Evolutionary conservation across 2,888 invertebrate genomes (phyloP).

Genomic region (Nyleta sp.): DNA sequence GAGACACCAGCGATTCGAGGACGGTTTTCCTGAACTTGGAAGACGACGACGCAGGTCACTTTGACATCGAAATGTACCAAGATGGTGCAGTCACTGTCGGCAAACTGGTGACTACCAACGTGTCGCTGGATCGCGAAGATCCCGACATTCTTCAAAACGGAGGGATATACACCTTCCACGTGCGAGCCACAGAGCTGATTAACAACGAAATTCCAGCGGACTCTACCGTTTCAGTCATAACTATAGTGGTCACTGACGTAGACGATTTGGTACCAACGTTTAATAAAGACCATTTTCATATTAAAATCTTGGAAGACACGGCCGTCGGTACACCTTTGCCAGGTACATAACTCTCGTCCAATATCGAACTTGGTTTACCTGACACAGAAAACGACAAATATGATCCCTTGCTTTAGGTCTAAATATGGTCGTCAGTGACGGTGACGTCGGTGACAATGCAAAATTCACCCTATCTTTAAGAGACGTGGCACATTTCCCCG

Average conservation of each 20-base stretch:
- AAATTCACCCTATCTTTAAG: slow-evolving; percentile 86
- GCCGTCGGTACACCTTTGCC: slow-evolving; percentile 87
- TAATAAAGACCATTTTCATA: slow-evolving; percentile 86
- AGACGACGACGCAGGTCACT: slow-evolving; percentile 88
- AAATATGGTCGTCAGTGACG: slow-evolving; percentile 89
- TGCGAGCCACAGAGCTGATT: slow-evolving; percentile 89
- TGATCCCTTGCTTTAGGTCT: slow-evolving; percentile 82
- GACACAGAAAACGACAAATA: too few species aligned
- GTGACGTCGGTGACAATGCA: slow-evolving; percentile 89
- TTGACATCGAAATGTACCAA: slow-evolving; percentile 84
- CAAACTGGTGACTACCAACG: slow-evolving; percentile 85
- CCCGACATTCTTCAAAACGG: slow-evolving; percentile 89
- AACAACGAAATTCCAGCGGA: slow-evolving; percentile 89
- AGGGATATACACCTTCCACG: slow-evolving; percentile 89
- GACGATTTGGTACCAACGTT: slow-evolving; percentile 91
- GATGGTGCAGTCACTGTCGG: slow-evolving; percentile 85
- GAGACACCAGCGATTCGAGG: slow-evolving; percentile 90
- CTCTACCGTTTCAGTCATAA: slow-evolving; percentile 87
- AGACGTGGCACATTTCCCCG: slow-evolving; percentile 83
- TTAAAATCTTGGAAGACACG: slow-evolving; percentile 90
- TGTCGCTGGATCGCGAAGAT: slow-evolving; percentile 89
- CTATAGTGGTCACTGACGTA: slow-evolving; percentile 90
- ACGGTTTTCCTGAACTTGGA: slow-evolving; percentile 87
- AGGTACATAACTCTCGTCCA: slow-evolving; percentile 68
- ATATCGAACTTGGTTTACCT: too few species aligned